Evolutionary conservation across 2,888 invertebrate genomes (phyloP).

Genomic region (Leptura quadrifasciata): DNA sequence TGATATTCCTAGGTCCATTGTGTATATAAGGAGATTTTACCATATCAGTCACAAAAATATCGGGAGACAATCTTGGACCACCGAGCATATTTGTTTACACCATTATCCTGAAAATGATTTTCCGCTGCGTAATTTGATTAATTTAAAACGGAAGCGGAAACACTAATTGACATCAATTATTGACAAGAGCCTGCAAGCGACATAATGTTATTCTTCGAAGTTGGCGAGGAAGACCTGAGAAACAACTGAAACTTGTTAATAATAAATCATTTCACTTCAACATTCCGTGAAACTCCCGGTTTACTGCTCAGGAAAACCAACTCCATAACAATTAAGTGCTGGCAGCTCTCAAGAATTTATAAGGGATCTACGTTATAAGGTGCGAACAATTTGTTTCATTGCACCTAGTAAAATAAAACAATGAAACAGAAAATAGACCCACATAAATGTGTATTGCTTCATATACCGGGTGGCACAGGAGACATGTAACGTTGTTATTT

Average conservation of each 20-base stretch:
- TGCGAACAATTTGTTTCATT: not conserved
- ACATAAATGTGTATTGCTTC: too few relatives aligned
- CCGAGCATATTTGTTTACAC: too few relatives aligned
- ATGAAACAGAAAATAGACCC: too few relatives aligned
- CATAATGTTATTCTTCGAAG: not conserved
- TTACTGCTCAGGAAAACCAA: not conserved
- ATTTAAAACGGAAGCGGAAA: not conserved
- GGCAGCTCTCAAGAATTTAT: not conserved
- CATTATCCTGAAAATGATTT: too few relatives aligned
- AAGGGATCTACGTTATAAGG: not conserved
- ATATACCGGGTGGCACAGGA: too few relatives aligned
- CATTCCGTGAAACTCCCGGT: not conserved
- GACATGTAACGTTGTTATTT: too few relatives aligned
- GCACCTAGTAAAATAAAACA: too few relatives aligned
- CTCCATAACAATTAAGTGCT: not conserved
- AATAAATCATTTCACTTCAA: not conserved
- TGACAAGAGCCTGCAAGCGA: not conserved
- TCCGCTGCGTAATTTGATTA: too few relatives aligned
- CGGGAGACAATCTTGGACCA: too few relatives aligned
- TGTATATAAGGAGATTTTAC: too few relatives aligned
- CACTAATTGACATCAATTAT: conserved; percentile 7
- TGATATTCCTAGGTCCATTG: too few relatives aligned
- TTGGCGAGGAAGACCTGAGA: not conserved
- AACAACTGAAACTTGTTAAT: not conserved
- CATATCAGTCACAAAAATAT: too few relatives aligned